Percentiles rank a stretch among this genome's conserved stretches.
Evolutionary conservation across 92 coral and sea anemone genomes (phyloP).

Genomic region (Heteractis magnifica): DNA sequence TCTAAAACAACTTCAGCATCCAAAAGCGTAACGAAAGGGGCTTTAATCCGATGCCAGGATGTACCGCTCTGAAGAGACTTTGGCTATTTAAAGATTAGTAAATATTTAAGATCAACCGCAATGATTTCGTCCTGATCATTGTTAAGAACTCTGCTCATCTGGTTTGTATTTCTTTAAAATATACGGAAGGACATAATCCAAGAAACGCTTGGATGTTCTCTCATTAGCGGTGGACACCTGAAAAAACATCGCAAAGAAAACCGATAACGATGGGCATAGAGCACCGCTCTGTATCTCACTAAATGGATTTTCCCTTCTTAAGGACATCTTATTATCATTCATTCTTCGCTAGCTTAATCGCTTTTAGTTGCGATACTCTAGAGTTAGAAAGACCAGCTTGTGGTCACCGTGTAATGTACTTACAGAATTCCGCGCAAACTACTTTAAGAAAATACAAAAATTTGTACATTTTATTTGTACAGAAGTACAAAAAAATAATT

Average conservation of each 20-base stretch:
- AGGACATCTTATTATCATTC: slow-evolving; percentile 25
- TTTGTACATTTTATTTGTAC: slow-evolving; percentile 12
- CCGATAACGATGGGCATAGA: slow-evolving; percentile 27
- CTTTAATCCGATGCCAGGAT: slow-evolving; percentile 32
- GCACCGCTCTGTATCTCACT: slow-evolving; percentile 7
- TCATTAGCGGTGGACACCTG: slow-evolving; percentile 41
- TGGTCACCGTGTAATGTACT: slow-evolving; percentile 28
- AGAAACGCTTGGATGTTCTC: slow-evolving; percentile 27
- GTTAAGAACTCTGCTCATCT: slow-evolving; percentile 39
- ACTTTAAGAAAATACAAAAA: slow-evolving; percentile 17
- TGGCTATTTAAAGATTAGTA: slow-evolving; percentile 30
- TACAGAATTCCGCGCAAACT: slow-evolving; percentile 14
- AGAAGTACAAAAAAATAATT: slow-evolving; percentile 20
- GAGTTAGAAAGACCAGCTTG: slow-evolving; percentile 14
- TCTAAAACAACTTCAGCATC: neutral
- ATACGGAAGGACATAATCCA: slow-evolving; percentile 39
- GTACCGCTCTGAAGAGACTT: slow-evolving; percentile 18
- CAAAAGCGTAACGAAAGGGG: neutral
- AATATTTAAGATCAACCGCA: slow-evolving; percentile 40
- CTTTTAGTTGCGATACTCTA: slow-evolving; percentile 19
- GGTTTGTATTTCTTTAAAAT: slow-evolving; percentile 23
- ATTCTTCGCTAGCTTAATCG: slow-evolving; percentile 41
- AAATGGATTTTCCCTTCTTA: slow-evolving; percentile 30
- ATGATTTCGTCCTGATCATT: slow-evolving; percentile 3
- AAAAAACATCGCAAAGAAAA: slow-evolving; percentile 33